Percentiles rank a stretch among this genome's conserved stretches.
Evolutionary conservation across 2,888 invertebrate genomes (phyloP).

Genomic region (Melanophora roralis): DNA sequence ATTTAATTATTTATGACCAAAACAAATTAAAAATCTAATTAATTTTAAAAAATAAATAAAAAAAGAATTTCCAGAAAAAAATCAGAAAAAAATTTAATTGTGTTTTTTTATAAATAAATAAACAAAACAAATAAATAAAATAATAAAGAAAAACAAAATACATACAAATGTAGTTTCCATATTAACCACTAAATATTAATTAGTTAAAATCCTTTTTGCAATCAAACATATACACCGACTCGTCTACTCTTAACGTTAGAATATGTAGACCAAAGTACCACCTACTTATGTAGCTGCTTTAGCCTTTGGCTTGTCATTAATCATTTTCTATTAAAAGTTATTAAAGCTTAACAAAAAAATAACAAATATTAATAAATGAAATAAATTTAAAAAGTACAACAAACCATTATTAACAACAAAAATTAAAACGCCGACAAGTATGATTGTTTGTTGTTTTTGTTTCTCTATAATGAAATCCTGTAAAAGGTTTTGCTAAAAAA

Average conservation of each 20-base stretch:
- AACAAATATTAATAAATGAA: slow-evolving; percentile 44
- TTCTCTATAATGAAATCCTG: slow-evolving; percentile 26
- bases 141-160: not conserved
- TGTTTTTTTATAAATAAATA: slow-evolving; percentile 48
- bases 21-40: slow-evolving; percentile 37
- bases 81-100: slow-evolving; percentile 15
- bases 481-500: slow-evolving; percentile 27
- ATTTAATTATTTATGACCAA: slow-evolving; percentile 44
- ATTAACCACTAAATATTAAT: slow-evolving; percentile 74
- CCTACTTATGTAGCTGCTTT: not conserved
- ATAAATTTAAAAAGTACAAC: not conserved
- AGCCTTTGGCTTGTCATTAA: slow-evolving; percentile 24
- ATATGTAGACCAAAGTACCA: not conserved
- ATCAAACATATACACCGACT: not conserved
- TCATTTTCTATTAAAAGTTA: slow-evolving; percentile 42
- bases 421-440: slow-evolving; percentile 34
- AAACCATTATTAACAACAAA: not conserved
- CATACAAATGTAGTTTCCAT: no score
- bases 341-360: slow-evolving; percentile 27
- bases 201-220: slow-evolving; percentile 67
- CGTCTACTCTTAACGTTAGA: not conserved
- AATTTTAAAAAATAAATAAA: slow-evolving; percentile 29
- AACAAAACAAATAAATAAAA: slow-evolving; percentile 21
- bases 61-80: slow-evolving; percentile 1
- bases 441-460: not conserved